Conservation (phyloP, 1,140 invertebrate genomes). For the Vanessa atalanta region DNA sequence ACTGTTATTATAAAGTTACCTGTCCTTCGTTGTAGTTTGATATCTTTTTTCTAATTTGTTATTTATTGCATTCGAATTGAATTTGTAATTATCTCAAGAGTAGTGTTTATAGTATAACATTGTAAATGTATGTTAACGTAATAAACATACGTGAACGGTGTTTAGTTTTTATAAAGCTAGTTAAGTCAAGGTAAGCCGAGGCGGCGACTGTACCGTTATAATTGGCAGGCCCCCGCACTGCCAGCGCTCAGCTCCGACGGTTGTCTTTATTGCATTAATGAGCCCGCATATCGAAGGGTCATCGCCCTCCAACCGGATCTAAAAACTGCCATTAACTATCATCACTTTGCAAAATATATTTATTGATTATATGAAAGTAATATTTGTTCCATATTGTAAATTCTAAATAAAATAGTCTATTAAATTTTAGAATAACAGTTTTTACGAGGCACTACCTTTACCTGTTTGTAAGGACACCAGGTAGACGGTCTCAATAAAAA, state of each 20-base stretch:
- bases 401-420: neutral
- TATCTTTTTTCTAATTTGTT: neutral
- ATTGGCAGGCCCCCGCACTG: slow-evolving; percentile 53
- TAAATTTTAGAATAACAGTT: neutral
- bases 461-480: slow-evolving; percentile 21
- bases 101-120: neutral
- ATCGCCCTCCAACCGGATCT: slow-evolving; percentile 48
- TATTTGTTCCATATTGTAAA: neutral
- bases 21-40: slow-evolving; percentile 39
- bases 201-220: slow-evolving; percentile 54
- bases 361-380: neutral
- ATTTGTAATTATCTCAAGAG: neutral
- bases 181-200: slow-evolving; percentile 34
- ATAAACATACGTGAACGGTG: slow-evolving; percentile 9
- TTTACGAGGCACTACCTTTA: slow-evolving; percentile 19
- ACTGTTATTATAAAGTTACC: slow-evolving; percentile 54
- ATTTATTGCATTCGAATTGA: slow-evolving; percentile 19
- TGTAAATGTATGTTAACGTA: neutral
- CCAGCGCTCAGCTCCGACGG: slow-evolving; percentile 47
- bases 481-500: slow-evolving; percentile 26
- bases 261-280: slow-evolving; percentile 70
- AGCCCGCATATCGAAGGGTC: slow-evolving; percentile 65
- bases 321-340: slow-evolving; percentile 18
- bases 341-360: slow-evolving; percentile 1
- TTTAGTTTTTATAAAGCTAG: slow-evolving; percentile 36